phyloP scores from a whole-genome alignment of 1,140 invertebrate genomes.

The Leptopilina clavipes region DNA sequence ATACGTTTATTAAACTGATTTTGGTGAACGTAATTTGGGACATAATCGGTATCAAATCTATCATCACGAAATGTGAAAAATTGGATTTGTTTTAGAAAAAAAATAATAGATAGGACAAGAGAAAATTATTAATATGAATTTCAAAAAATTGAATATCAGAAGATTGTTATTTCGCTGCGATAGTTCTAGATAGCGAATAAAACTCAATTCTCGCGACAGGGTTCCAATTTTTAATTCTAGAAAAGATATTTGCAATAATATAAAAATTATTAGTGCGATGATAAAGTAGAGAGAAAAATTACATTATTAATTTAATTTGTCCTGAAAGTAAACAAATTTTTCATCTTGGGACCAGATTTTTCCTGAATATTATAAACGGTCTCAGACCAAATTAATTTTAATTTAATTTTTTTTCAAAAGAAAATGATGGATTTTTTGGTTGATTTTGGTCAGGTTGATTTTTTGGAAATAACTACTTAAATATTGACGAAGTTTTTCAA shows the following conservation, averaged over 20 bases:
- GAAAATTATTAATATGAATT: not conserved
- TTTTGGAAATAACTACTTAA: too few species aligned
- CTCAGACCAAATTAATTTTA: too few species aligned
- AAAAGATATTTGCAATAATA: not conserved
- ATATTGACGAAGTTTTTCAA: too few species aligned
- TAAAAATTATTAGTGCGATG: not conserved
- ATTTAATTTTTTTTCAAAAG: too few species aligned
- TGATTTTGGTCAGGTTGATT: too few species aligned
- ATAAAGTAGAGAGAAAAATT: not conserved
- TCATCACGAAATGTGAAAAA: constrained; percentile 4
- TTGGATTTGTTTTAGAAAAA: not conserved
- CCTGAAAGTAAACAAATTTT: constrained; percentile 10
- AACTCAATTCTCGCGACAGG: not conserved
- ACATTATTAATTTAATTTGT: not conserved
- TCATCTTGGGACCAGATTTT: not conserved
- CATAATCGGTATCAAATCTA: constrained; percentile 6
- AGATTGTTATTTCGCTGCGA: not conserved
- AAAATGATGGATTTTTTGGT: too few species aligned
- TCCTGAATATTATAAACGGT: not conserved
- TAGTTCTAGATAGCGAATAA: not conserved
- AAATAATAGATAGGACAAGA: not conserved
- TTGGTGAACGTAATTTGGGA: constrained; percentile 2
- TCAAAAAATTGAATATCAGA: not conserved
- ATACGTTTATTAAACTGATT: not conserved
- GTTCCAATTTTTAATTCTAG: not conserved